These are phyloP conservation scores for Euspilapteryx auroguttella DNA, from an alignment of 2,888 invertebrate species.

Conservation along the genomic window DNA sequence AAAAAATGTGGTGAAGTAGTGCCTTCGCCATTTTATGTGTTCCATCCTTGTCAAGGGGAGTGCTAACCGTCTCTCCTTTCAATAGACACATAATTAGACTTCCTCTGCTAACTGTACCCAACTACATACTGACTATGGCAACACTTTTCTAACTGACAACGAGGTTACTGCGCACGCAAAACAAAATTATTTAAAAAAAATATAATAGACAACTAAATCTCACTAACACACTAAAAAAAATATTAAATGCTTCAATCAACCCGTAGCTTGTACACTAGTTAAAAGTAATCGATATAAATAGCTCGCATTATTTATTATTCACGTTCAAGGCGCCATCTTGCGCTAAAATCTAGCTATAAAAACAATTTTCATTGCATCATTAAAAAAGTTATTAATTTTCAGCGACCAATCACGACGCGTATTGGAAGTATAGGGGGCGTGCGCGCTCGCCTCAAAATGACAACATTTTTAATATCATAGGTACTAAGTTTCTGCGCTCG, in stretches of 20 bases:
- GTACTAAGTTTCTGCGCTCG: no score
- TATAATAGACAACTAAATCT: constrained; percentile 33
- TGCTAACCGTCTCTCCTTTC: constrained; percentile 98
- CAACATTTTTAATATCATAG: no score
- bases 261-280: constrained; percentile 10
- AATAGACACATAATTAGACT: constrained; percentile 96
- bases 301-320: no score
- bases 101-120: no score
- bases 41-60: constrained; percentile 97
- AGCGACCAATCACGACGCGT: no score
- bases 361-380: no score
- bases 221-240: constrained; percentile 40
- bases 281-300: no score
- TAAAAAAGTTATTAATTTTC: no score
- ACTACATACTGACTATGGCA: constrained; percentile 56
- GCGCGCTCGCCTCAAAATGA: no score
- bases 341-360: no score
- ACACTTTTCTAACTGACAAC: constrained; percentile 56
- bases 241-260: constrained; percentile 14
- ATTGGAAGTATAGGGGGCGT: no score
- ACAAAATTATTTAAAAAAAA: constrained; percentile 49
- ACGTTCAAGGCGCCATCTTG: no score
- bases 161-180: constrained; percentile 46
- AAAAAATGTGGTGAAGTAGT: constrained; percentile 25
- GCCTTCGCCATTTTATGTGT: constrained; percentile 20